These are phyloP conservation scores for Montipora capitata DNA, from an alignment of 92 coral and sea anemone species.

Conservation along the genomic window DNA sequence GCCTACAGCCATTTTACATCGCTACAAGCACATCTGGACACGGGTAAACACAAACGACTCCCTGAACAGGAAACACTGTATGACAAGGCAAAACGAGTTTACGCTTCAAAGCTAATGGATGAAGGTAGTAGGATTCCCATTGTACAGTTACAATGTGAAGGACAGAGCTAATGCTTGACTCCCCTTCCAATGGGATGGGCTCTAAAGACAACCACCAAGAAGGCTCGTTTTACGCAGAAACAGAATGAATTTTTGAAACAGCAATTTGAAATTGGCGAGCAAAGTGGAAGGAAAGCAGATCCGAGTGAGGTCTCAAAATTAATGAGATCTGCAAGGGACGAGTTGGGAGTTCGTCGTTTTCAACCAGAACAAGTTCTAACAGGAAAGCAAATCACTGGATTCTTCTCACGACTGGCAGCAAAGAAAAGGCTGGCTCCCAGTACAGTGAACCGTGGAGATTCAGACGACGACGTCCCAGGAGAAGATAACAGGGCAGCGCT, in stretches of 20 bases:
- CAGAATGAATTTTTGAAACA: conserved; percentile 54
- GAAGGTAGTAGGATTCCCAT: neutral
- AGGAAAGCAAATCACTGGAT: conserved; percentile 35
- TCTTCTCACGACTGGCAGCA: conserved; percentile 37
- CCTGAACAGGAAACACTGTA: conserved; percentile 19
- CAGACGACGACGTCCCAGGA: neutral
- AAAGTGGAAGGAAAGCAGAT: conserved; percentile 39
- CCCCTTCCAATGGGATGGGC: conserved; percentile 1
- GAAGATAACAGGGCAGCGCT: conserved; percentile 1
- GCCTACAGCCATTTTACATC: too few relatives aligned
- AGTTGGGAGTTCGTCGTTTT: conserved; percentile 28
- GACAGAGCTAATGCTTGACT: neutral
- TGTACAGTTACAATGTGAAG: neutral
- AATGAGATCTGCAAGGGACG: conserved; percentile 43
- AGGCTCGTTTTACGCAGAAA: conserved; percentile 37
- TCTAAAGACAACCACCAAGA: conserved; percentile 26
- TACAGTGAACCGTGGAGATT: neutral
- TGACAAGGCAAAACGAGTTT: conserved; percentile 26
- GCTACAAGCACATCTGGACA: too few relatives aligned
- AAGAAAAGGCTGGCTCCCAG: conserved; percentile 14
- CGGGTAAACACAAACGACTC: too few relatives aligned
- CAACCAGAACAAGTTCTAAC: conserved; percentile 48
- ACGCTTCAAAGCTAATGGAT: conserved; percentile 40
- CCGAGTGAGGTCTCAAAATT: conserved; percentile 57
- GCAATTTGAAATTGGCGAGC: conserved; percentile 50